Percentiles rank a stretch among this genome's conserved stretches.
phyloP scores from a whole-genome alignment of 2,113 vertebrate genomes.

The Pangasianodon hypophthalmus region DNA sequence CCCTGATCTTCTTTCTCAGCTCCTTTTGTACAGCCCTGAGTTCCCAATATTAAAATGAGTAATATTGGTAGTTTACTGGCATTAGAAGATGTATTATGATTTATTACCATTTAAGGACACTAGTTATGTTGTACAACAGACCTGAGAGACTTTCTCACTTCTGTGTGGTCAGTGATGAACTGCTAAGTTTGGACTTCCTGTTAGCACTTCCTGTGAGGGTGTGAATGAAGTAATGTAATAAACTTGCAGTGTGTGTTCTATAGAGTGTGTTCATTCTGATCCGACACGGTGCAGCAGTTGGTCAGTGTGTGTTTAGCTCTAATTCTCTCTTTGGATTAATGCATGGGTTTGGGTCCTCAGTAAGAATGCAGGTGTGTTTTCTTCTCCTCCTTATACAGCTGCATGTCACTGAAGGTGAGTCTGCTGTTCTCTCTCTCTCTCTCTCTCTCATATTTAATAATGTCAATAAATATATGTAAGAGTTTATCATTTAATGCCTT shows the following conservation, averaged over 20 bases:
- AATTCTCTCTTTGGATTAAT: background rate
- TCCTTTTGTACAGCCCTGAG: too few relatives aligned
- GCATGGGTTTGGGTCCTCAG: background rate
- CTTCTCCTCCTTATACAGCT: background rate
- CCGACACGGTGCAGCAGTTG: background rate
- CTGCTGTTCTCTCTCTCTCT: too few relatives aligned
- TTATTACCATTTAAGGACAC: too few relatives aligned
- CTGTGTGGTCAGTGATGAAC: background rate
- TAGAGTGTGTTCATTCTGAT: background rate
- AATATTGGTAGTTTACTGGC: background rate
- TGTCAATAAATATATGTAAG: too few relatives aligned
- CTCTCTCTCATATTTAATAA: too few relatives aligned
- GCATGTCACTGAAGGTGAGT: background rate
- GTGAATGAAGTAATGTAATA: background rate
- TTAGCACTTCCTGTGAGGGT: background rate
- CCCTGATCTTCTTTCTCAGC: too few relatives aligned
- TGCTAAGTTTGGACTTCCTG: background rate
- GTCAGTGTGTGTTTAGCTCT: background rate
- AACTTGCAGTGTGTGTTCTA: background rate
- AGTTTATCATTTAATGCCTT: too few relatives aligned
- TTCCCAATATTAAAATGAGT: too few relatives aligned
- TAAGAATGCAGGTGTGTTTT: constrained; percentile 25
- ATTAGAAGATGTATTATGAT: background rate
- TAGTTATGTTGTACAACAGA: too few relatives aligned
- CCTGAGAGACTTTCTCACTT: too few relatives aligned